Base-by-base conservation (phyloP, 1,140 invertebrate genomes). In the Colletes latitarsis region DNA sequence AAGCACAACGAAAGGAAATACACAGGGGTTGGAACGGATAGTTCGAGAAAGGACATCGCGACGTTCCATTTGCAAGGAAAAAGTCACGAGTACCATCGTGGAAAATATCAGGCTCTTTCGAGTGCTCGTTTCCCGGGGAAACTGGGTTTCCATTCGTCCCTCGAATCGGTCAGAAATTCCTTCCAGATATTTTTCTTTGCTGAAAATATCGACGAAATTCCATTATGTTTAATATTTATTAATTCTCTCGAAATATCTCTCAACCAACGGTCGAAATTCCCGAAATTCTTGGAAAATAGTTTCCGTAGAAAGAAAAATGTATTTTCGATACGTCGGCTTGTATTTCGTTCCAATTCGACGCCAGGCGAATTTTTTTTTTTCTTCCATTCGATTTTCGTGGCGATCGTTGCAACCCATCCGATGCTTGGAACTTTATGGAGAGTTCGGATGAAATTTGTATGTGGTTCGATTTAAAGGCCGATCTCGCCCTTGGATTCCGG, bases 41-140 rank as follows among this genome's bases (percentile, higher is more conserved):
- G 39, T 60, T 15, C n/a, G 69, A 6, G 17, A 55, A 78, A 53
- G 58, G 63, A 46, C 67, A 67, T 60, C 49, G 10, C 68, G 64
- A 76, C n/a, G 49, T 76, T 63, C 21, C 58, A 30, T 49, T 49
- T 3, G 15, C 43, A 8, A 21, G 60, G 5, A 19, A 43, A 57
- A 57, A 46, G 63, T 66, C 73, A 39, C 19, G 64, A 76, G 64
- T 68, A 10, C 14, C 52, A 9, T 76, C 63, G 73, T 46, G 41
- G 64, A 76, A 76, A 76, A 66, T 76, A 76, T 67, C 74, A 55
- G 49, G n/a, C 68, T 43, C 49, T 43, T 39, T 52, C 46, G 69
- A 78, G 72, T 14, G 57, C 39, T 67, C 73, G 46, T 41, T 55
- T 55, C 12, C 39, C 10, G 46, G 8, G n/a, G 64, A 9, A 46